phyloP scores from a whole-genome alignment of 2,888 invertebrate species.

The Synergus laeviventris region DNA sequence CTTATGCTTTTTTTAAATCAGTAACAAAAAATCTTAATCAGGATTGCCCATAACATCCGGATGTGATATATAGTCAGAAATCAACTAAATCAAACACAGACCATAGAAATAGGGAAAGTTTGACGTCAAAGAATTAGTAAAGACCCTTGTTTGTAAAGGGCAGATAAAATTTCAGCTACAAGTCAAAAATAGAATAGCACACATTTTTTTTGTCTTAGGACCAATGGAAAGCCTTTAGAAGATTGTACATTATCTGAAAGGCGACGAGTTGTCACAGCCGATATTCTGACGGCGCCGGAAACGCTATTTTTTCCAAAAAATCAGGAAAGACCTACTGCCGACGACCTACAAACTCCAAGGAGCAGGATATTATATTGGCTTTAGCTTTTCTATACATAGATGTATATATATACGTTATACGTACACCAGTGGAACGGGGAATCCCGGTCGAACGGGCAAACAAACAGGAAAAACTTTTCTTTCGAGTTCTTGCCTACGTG shows the following conservation, averaged over 20 bases:
- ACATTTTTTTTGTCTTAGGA: not conserved
- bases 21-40: not conserved
- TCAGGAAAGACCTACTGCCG: not conserved
- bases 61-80: not conserved
- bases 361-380: slow-evolving; percentile 8
- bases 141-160: not conserved
- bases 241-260: not conserved
- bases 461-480: slow-evolving; percentile 18
- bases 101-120: not conserved
- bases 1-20: not conserved
- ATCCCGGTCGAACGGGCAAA: not conserved
- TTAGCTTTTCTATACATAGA: not conserved
- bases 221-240: not conserved
- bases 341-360: not conserved
- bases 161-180: not conserved
- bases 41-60: too few relatives aligned
- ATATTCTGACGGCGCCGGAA: slow-evolving; percentile 12
- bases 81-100: not conserved
- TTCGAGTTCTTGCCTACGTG: not conserved
- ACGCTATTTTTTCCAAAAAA: not conserved
- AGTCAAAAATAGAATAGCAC: not conserved
- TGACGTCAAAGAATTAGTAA: not conserved
- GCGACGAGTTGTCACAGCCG: not conserved
- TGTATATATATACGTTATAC: slow-evolving; percentile 10
- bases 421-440: not conserved